Conservation (phyloP, 2,888 invertebrate species). For the Melieria omissa region DNA sequence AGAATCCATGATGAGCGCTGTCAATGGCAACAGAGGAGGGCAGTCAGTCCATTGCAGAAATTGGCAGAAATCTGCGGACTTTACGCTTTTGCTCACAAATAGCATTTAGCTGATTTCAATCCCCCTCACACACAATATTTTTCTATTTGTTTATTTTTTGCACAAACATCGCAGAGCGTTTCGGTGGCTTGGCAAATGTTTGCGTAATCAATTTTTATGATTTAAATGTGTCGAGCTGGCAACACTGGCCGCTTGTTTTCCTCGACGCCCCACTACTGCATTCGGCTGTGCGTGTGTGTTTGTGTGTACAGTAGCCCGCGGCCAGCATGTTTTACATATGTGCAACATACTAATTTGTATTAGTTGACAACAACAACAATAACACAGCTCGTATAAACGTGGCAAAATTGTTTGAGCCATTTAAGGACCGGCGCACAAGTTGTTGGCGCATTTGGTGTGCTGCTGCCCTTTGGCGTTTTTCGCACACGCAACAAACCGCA, state of each 20-base stretch:
- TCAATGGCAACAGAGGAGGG: constrained; percentile 15
- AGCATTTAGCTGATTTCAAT: not conserved
- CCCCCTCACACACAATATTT: too few species aligned
- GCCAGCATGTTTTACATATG: constrained; percentile 53
- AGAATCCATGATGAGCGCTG: too few species aligned
- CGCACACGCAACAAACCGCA: constrained; percentile 53
- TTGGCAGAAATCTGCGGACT: constrained; percentile 6
- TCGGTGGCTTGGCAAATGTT: constrained; percentile 53
- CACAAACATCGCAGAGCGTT: too few species aligned
- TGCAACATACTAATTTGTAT: constrained; percentile 50
- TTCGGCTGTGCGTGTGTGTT: too few species aligned
- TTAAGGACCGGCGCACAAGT: too few species aligned
- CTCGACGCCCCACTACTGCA: too few species aligned
- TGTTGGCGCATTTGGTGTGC: not conserved
- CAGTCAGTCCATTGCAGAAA: not conserved
- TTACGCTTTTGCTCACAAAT: not conserved
- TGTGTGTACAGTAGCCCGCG: not conserved
- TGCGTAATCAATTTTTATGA: constrained; percentile 65
- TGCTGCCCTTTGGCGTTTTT: constrained; percentile 9
- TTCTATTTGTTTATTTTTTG: too few species aligned
- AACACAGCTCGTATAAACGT: constrained; percentile 2
- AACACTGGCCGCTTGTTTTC: constrained; percentile 28
- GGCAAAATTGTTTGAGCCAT: too few species aligned
- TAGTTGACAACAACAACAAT: constrained; percentile 46
- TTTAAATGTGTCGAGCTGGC: constrained; percentile 64